phyloP scores from a whole-genome alignment of 2,888 invertebrate species.

The Limnephilus auricula region DNA sequence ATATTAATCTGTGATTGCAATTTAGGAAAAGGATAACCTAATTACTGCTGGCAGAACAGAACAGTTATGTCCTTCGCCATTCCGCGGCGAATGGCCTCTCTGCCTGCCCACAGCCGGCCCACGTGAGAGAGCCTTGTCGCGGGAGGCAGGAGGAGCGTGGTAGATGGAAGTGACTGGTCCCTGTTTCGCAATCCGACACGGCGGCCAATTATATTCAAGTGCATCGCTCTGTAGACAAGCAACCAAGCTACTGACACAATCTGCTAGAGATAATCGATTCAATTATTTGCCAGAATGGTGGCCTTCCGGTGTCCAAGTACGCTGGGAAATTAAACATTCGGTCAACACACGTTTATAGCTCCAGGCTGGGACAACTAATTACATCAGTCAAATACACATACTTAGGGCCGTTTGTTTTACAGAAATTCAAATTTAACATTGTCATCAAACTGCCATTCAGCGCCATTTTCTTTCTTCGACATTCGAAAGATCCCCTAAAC shows the following conservation, averaged over 20 bases:
- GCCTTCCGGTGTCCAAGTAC: not conserved
- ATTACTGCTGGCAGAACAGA: not conserved
- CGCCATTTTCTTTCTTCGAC: too few relatives aligned
- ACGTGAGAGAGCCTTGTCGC: not conserved
- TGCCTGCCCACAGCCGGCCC: not conserved
- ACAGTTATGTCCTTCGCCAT: conserved; percentile 30
- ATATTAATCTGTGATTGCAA: not conserved
- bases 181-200: not conserved
- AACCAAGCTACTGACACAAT: not conserved
- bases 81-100: not conserved
- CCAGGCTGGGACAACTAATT: not conserved
- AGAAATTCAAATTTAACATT: too few relatives aligned
- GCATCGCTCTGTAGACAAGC: not conserved
- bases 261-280: conserved; percentile 1
- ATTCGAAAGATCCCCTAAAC: too few relatives aligned
- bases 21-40: conserved; percentile 14
- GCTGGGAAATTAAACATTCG: not conserved
- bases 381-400: not conserved
- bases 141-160: not conserved
- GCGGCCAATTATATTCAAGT: conserved; percentile 26
- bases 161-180: not conserved
- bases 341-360: not conserved
- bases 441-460: too few relatives aligned
- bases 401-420: too few relatives aligned
- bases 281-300: not conserved